Evolutionary conservation across 1,140 invertebrate genomes (phyloP).

Genomic region (Anoplolepis gracilipes): DNA sequence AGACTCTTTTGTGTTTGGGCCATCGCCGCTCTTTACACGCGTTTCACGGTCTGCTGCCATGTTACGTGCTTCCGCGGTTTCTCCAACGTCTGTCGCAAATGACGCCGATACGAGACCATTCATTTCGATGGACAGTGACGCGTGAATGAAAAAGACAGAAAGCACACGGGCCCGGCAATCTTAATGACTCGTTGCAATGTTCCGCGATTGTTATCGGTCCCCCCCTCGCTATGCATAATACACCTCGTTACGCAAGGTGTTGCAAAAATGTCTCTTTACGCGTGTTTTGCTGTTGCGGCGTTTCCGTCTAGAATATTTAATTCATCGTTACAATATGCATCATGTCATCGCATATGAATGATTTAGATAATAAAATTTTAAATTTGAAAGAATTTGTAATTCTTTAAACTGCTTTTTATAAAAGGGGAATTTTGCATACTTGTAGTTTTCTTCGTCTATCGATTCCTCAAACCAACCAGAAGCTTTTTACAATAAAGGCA

Average conservation of each 20-base stretch:
- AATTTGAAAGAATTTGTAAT: background rate
- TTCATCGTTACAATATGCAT: background rate
- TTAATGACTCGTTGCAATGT: slow-evolving; percentile 40
- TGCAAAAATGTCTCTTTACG: slow-evolving; percentile 10
- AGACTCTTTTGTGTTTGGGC: slow-evolving; percentile 65
- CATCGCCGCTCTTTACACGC: slow-evolving; percentile 50
- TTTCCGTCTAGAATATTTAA: background rate
- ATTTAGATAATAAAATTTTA: background rate
- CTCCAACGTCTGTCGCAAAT: slow-evolving; percentile 38
- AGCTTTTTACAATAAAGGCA: background rate
- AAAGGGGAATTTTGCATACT: slow-evolving; percentile 12
- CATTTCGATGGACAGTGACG: slow-evolving; percentile 31
- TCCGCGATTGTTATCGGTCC: slow-evolving; percentile 13
- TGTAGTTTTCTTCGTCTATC: background rate
- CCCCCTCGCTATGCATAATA: slow-evolving; percentile 11
- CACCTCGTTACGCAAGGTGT: background rate
- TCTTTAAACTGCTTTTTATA: background rate
- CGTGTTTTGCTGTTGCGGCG: background rate
- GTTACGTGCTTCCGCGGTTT: slow-evolving; percentile 53
- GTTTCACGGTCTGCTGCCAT: slow-evolving; percentile 54
- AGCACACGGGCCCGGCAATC: slow-evolving; percentile 3
- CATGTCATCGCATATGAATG: background rate
- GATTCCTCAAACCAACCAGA: background rate
- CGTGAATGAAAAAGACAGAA: slow-evolving; percentile 43
- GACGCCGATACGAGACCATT: slow-evolving; percentile 22